Base-by-base conservation (phyloP, 2,113 vertebrate genomes). In the Sturnus vulgaris region DNA sequence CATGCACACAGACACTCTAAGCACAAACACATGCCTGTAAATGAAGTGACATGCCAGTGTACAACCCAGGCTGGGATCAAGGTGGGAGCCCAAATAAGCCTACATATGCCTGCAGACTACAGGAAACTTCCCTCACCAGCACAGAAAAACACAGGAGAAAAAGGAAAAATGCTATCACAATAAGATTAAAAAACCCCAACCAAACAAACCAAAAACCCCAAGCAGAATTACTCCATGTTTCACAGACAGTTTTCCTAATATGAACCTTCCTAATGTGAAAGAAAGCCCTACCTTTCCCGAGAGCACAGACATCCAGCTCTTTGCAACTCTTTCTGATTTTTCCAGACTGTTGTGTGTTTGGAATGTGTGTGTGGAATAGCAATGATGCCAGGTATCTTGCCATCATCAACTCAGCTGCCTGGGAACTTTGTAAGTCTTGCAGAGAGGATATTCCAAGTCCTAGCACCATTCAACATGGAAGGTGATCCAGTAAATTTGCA, bases 181-280 rank as follows among this genome's bases (percentile, higher is more conserved):
- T 4, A 65, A 53, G 12, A 71, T 40, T 4, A 3, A n/a, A 50
- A 59, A 35, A 79, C 10, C 11, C 3, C 6, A 31, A 42, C 3
- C 37, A 70, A 50, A 1, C 16, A 27, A 73, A 16, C 14, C 7
- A 46, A 28, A 19, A 14, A 12, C 3, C 12, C 7, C 7, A 59
- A 0, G 0, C 0, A 0, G 9, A 86, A 50, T 72, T 50, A 37
- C 11, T 69, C 18, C 33, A 22, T 46, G 19, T 56, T 90, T 86
- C 57, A 82, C 19, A n/a, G 37, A 23, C 46, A 75, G 1, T 37
- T 28, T 78, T 53, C 49, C 33, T 61, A 31, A 25, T 4, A 16
- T 31, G 47, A 55, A 46, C 10, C 25, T 78, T 53, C 49, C 33
- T 61, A 31, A 25, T 4, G 21, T 31, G 47, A 55, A 46, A 27